Evolutionary conservation across 1,140 invertebrate genomes (phyloP).

Genomic region (Drusus annulatus): DNA sequence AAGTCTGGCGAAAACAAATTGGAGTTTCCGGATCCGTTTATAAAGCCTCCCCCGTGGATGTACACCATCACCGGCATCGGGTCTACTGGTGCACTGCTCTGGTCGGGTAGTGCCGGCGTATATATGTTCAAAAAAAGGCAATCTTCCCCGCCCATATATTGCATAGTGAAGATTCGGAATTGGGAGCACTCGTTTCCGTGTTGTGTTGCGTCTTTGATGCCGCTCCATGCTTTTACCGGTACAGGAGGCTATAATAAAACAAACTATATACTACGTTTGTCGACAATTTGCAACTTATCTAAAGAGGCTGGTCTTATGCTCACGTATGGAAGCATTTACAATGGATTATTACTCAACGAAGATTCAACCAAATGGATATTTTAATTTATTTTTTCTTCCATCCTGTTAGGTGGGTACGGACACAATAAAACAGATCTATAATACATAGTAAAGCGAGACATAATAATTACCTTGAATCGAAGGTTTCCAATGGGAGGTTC

Average conservation of each 20-base stretch:
- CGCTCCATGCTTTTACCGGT: not conserved
- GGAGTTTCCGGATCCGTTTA: not conserved
- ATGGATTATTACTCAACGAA: too few species aligned
- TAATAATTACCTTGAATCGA: not conserved
- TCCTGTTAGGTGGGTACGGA: too few species aligned
- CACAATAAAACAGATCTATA: too few species aligned
- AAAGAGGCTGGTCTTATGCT: too few species aligned
- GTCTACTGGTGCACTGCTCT: not conserved
- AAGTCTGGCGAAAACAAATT: slow-evolving; percentile 60
- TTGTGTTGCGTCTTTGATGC: not conserved
- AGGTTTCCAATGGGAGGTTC: not conserved
- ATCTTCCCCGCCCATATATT: slow-evolving; percentile 45
- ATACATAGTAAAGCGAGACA: too few species aligned
- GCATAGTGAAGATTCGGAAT: not conserved
- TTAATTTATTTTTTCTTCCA: too few species aligned
- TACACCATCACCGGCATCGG: not conserved
- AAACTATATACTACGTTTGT: too few species aligned
- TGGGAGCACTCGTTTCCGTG: not conserved
- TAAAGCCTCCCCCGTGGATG: not conserved
- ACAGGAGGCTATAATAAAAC: slow-evolving; percentile 5
- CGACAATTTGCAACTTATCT: too few species aligned
- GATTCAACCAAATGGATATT: too few species aligned
- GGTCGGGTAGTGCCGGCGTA: not conserved
- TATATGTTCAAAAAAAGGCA: slow-evolving; percentile 12
- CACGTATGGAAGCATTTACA: too few species aligned